Evolutionary conservation across 2,888 invertebrate genomes (phyloP), one percentile per base, ranked within the genome.

Genomic region (Ophion ventricosus): DNA sequence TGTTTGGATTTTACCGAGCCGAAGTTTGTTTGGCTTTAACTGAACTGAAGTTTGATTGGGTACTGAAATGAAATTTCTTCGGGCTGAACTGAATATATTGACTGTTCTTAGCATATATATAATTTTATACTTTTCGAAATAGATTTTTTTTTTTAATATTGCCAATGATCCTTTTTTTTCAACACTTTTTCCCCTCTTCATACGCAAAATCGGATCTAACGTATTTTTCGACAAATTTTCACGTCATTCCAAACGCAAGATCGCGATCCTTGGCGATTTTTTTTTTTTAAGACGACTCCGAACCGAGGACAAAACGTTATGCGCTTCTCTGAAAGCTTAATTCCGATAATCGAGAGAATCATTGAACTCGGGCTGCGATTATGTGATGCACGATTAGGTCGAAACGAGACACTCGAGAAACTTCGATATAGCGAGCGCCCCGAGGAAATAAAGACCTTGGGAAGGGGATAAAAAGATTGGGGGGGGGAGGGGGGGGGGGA

Each of bases 301-400:
- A 49, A 49, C 17, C 49, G 49, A 59, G 56, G 64, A 23, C 7
- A 76, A 17, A 66, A 76, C 43, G 26, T 23, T 17, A 20, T 49
- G 29, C 57, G 20, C 49, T 25, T 54, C 59, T 14, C 63, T 8
- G 43, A 49, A n/a, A 56, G 70, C 14, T n/a, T 70, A 63, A 43
- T 74, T 26, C 26, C 43, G 69, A 70, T 78, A 82, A 84, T 77
- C 73, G 84, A 63, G 57, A 66, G 35, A 66, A 77, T 70, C 35
- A 40, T 67, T 17, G 70, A 26, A 76, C 64, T 77, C 59, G 66
- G 64, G 75, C 70, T 57, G 35, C 69, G 86, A 86, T 86, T 84
- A 78, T 64, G 73, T 70, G 75, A 86, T 82, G 81, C 76, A 79
- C 86, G 86, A 86, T 86, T 86, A 86, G 84, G 80, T 83, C 79